Percentiles rank a stretch among this genome's conserved stretches.
Conservation (phyloP, 2,113 vertebrate genomes). For the Sturnira hondurensis region DNA sequence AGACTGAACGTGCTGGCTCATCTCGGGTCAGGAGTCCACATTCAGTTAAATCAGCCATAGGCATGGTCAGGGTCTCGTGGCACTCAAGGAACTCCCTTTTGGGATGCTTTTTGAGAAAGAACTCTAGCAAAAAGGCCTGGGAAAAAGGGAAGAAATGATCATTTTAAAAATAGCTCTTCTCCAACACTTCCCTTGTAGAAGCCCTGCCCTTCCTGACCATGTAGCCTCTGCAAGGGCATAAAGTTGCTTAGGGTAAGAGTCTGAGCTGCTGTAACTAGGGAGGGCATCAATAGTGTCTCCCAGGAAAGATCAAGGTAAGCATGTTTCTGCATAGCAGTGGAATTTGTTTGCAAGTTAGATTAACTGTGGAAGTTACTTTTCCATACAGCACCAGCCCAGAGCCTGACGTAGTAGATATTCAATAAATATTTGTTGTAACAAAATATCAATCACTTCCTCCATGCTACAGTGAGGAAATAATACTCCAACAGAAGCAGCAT, state of each 20-base stretch:
- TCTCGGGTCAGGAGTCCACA: not conserved
- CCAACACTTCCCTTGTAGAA: not conserved
- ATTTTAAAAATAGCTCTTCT: not conserved
- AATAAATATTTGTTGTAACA: slow-evolving; percentile 48
- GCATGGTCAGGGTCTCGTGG: not conserved
- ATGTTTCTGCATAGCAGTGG: not conserved
- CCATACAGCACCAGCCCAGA: not conserved
- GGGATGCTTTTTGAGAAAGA: not conserved
- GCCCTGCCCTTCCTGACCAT: not conserved
- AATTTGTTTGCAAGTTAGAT: slow-evolving; percentile 40
- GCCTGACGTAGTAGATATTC: slow-evolving; percentile 22
- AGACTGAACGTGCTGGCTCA: not conserved
- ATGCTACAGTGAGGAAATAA: not conserved
- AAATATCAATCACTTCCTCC: slow-evolving; percentile 35
- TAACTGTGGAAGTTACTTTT: slow-evolving; percentile 15
- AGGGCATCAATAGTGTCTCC: not conserved
- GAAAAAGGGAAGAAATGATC: not conserved
- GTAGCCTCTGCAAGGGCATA: not conserved
- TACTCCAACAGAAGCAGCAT: not conserved
- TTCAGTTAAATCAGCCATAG: not conserved
- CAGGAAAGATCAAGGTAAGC: not conserved
- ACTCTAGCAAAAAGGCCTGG: not conserved
- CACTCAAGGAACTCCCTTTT: not conserved
- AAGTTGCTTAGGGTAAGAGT: not conserved
- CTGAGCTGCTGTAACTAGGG: not conserved